Evolutionary conservation across 2,113 vertebrate genomes (phyloP), one percentile per base, ranked within the genome.

Genomic region (Theristicus caerulescens): DNA sequence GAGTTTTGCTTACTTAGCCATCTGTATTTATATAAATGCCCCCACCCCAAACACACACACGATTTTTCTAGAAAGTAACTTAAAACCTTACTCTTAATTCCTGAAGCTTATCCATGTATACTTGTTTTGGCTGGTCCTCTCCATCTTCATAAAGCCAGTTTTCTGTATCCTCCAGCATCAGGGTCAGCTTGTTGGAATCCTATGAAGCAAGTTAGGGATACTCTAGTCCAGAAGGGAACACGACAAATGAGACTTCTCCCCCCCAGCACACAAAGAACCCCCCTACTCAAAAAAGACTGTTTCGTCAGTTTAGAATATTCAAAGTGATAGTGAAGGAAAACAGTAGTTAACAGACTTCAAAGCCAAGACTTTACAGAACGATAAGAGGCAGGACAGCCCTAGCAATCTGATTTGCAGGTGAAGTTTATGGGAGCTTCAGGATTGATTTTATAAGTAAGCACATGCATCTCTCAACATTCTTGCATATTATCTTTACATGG

Each of bases 91-190:
- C 99, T 98, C 98, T 99, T 83, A 99, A 98, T 73, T 98, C 99
- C 67, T 98, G 98, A 70, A 99, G 98, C 93, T 99, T 99, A 95
- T 99, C 99, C 97, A 99, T 98, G 86, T 99, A 99, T n/a, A 99
- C 97, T 90, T 99, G 98, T 97, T 99, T 99, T 76, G 98, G 98
- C 62, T 99, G 99, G 96, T 99, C 99, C 93, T 99, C 99, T 83
- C 99, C 99, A 51, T 99, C 99, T 97, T 99, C 99, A 95, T 99
- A 99, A 91, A 99, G 98, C 99, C 99, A 99, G 93, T 98, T 99
- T 98, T 99, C 99, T 26, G 99, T 99, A 96, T 99, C 99, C 96
- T 99, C 99, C 88, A 99, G 97, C 97, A 99, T 97, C 95, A 98
- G 95, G 13, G 98, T 98, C 79, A 99, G 97, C 70, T 98, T 98